Evolutionary conservation across 2,113 vertebrate genomes (phyloP).

Genomic region (Ictidomys tridecemlineatus): DNA sequence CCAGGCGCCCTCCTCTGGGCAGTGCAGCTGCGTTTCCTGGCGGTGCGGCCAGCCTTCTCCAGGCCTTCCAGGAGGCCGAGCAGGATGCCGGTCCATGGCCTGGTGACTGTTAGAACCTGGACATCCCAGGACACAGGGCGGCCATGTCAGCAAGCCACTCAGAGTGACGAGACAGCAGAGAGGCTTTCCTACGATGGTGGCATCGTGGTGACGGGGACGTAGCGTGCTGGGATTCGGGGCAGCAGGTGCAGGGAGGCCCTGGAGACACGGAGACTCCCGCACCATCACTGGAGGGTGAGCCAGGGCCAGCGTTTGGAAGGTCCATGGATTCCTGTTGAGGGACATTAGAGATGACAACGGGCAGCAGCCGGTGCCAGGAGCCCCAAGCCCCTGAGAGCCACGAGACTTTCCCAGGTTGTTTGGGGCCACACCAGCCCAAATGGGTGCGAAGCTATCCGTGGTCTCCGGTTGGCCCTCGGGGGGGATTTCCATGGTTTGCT

Average conservation of each 20-base stretch:
- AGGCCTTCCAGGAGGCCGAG: background rate
- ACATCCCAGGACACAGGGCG: background rate
- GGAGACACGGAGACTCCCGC: background rate
- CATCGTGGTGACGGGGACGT: background rate
- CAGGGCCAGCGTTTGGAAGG: background rate
- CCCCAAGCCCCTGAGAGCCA: background rate
- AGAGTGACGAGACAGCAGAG: rapidly evolving
- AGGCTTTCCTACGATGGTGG: background rate
- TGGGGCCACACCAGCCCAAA: background rate
- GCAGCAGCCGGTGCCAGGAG: too few relatives aligned
- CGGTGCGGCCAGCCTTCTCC: background rate
- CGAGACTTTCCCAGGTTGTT: background rate
- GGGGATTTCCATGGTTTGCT: background rate
- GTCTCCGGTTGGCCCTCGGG: background rate
- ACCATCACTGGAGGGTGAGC: rapidly evolving
- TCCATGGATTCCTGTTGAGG: background rate
- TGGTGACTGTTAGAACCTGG: background rate
- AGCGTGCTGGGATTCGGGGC: rapidly evolving
- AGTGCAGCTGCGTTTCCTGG: background rate
- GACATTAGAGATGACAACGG: background rate
- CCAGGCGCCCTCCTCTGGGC: background rate
- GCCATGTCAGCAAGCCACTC: rapidly evolving
- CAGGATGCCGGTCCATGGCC: background rate
- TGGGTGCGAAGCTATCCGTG: background rate
- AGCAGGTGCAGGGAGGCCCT: background rate